Conservation (phyloP, 2,797 vertebrate species). For the Prunella strophiata region DNA sequence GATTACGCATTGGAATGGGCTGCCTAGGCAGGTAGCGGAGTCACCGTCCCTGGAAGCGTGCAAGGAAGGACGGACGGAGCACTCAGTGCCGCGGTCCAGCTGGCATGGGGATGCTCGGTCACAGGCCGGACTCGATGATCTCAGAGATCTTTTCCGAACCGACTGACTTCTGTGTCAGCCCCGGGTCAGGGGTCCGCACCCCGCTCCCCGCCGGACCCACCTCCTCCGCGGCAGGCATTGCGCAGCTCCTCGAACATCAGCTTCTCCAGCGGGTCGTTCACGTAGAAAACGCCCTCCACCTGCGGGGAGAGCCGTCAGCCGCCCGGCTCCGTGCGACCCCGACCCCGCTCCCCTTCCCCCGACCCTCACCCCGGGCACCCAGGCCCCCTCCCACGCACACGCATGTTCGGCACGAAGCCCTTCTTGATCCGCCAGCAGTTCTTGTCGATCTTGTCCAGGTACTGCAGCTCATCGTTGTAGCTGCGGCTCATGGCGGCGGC, state of each 20-base stretch:
- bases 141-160: not conserved
- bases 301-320: conserved; percentile 46
- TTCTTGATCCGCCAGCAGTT: conserved; percentile 95
- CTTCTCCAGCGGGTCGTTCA: conserved; percentile 96
- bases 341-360: not conserved
- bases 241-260: conserved; percentile 96
- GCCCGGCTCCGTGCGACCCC: not conserved
- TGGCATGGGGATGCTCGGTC: not conserved
- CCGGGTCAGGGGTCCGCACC: too few species aligned
- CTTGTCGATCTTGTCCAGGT: conserved; percentile 87
- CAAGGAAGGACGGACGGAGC: not conserved
- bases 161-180: too few species aligned
- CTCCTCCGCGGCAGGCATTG: conserved; percentile 93
- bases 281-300: conserved; percentile 96
- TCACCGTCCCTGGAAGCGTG: not conserved
- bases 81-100: not conserved
- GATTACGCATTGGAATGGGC: not conserved
- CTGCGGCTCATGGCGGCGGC: conserved; percentile 85
- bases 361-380: rapidly evolving
- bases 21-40: not conserved
- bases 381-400: conserved; percentile 73
- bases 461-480: conserved; percentile 96
- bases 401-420: conserved; percentile 97
- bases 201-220: conserved; percentile 62
- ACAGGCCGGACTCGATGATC: not conserved